Evolutionary conservation across 2,797 vertebrate species (phyloP).

Genomic region (Macropus fuliginosus): DNA sequence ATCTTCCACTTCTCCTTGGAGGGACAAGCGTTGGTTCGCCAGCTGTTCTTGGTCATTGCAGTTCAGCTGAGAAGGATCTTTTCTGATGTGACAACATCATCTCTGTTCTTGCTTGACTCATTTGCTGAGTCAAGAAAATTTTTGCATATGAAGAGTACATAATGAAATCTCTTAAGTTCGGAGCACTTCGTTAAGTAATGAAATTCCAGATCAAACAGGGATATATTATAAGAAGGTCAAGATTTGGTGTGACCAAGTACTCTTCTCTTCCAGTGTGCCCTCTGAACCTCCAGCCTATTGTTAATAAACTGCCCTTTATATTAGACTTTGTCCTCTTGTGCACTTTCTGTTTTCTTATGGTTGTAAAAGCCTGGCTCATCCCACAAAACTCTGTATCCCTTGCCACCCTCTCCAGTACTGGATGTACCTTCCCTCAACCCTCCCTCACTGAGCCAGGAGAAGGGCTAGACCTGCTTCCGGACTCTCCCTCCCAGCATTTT

Average conservation of each 20-base stretch:
- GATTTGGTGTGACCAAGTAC: background rate
- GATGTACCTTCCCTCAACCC: background rate
- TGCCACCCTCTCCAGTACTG: background rate
- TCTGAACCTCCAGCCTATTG: background rate
- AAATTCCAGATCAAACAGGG: slow-evolving; percentile 17
- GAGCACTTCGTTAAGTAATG: background rate
- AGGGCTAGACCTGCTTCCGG: background rate
- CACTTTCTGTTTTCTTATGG: background rate
- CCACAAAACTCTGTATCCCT: background rate
- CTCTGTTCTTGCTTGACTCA: background rate
- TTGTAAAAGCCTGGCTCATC: background rate
- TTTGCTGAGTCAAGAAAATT: background rate
- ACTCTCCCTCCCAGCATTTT: background rate
- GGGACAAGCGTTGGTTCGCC: background rate
- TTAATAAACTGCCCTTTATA: background rate
- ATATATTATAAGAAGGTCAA: background rate
- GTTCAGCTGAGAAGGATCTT: background rate
- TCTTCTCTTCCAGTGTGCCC: background rate
- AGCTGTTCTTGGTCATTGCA: background rate
- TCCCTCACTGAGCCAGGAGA: background rate
- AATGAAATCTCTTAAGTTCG: background rate
- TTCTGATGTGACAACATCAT: background rate
- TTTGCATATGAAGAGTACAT: background rate
- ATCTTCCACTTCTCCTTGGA: background rate
- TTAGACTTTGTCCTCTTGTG: background rate